These are phyloP conservation scores for Dryobota labecula DNA, from an alignment of 2,888 invertebrate genomes.

Conservation along the genomic window DNA sequence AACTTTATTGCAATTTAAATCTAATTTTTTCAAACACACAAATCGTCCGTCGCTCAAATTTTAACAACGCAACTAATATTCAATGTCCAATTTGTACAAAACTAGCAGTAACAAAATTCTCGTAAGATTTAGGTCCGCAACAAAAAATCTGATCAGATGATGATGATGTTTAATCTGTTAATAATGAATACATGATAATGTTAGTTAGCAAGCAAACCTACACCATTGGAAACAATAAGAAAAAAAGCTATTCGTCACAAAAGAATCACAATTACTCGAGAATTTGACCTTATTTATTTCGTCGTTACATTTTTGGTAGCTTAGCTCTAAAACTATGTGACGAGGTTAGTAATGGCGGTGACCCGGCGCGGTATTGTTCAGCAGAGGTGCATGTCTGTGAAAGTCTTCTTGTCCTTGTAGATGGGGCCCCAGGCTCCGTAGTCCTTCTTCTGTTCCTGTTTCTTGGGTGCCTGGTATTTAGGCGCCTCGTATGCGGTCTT, in stretches of 20 bases:
- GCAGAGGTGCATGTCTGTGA: constrained; percentile 93
- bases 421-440: constrained; percentile 93
- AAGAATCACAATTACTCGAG: constrained; percentile 63
- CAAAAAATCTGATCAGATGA: constrained; percentile 73
- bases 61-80: constrained; percentile 23
- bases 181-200: constrained; percentile 74
- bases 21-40: constrained; percentile 24
- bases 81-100: constrained; percentile 17
- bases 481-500: constrained; percentile 76
- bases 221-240: constrained; percentile 68
- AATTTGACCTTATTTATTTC: constrained; percentile 66
- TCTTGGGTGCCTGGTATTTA: constrained; percentile 80
- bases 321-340: constrained; percentile 72
- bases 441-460: constrained; percentile 85
- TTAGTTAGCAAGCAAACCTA: constrained; percentile 73
- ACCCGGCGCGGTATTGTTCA: constrained; percentile 79
- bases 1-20: constrained; percentile 50
- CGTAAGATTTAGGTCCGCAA: constrained; percentile 66
- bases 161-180: constrained; percentile 78
- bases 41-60: constrained; percentile 35
- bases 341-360: constrained; percentile 71
- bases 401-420: constrained; percentile 94
- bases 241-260: constrained; percentile 71
- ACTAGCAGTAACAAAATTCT: constrained; percentile 23
- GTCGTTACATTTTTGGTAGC: constrained; percentile 70